phyloP scores from a whole-genome alignment of 2,888 invertebrate genomes.

The Orthosia incerta region DNA sequence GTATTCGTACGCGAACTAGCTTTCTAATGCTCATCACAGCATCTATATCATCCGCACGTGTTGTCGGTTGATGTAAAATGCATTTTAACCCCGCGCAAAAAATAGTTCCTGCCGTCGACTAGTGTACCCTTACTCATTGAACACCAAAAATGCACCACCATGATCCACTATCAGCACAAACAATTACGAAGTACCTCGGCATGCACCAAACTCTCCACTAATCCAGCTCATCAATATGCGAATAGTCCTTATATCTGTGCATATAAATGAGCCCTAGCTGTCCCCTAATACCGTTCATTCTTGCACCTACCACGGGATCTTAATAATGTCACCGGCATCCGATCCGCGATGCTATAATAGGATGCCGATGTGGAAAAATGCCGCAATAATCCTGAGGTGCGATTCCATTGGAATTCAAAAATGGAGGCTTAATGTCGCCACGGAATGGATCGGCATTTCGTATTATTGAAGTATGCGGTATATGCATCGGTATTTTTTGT shows the following conservation, averaged over 20 bases:
- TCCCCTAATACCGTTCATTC: conserved; percentile 64
- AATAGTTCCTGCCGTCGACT: too few species aligned
- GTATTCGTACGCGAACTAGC: too few species aligned
- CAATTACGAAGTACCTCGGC: conserved; percentile 8
- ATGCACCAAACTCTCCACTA: conserved; percentile 43
- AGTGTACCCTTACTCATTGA: too few species aligned
- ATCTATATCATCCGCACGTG: too few species aligned
- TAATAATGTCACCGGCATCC: conserved; percentile 78
- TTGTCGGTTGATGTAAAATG: too few species aligned
- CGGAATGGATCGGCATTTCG: conserved; percentile 66
- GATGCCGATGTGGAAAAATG: conserved; percentile 86
- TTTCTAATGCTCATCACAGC: too few species aligned
- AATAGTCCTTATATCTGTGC: conserved; percentile 44
- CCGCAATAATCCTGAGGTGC: conserved; percentile 80
- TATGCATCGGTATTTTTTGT: conserved; percentile 54
- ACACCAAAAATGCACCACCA: conserved; percentile 33
- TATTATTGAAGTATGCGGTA: conserved; percentile 57
- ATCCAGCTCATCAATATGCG: conserved; percentile 46
- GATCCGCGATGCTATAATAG: conserved; percentile 79
- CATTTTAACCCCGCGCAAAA: too few species aligned
- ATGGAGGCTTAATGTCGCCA: conserved; percentile 68
- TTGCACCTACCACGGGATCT: conserved; percentile 66
- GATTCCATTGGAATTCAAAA: conserved; percentile 85
- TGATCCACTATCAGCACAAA: conserved; percentile 10
- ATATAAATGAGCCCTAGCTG: conserved; percentile 60